These are phyloP conservation scores for Malachius bipustulatus DNA, from an alignment of 2,888 invertebrate genomes.

Conservation along the genomic window DNA sequence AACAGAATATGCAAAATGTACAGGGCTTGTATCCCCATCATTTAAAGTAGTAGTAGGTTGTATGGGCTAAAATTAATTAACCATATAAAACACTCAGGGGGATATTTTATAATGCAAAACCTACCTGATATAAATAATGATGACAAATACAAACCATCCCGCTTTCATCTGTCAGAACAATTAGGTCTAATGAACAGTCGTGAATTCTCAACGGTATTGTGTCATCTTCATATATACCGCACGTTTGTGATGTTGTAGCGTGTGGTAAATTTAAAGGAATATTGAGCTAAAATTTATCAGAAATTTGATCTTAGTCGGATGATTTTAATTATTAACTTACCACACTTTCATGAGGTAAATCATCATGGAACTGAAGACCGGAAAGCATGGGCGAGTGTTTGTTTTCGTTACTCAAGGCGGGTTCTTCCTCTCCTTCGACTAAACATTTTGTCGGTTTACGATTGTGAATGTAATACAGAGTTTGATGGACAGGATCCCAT, in stretches of 20 bases:
- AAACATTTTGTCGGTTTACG: constrained; percentile 57
- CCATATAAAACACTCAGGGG: neutral
- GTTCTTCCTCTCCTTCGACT: constrained; percentile 51
- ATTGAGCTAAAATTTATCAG: constrained; percentile 66
- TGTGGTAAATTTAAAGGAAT: constrained; percentile 74
- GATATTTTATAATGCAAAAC: too few relatives aligned
- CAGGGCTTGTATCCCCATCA: constrained; percentile 46
- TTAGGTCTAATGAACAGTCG: constrained; percentile 69
- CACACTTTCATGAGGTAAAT: constrained; percentile 77
- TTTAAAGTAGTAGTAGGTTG: constrained; percentile 38
- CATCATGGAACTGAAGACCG: constrained; percentile 76
- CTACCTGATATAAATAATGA: constrained; percentile 64
- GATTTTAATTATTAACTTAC: constrained; percentile 40
- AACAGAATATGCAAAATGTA: constrained; percentile 77
- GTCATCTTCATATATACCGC: constrained; percentile 69
- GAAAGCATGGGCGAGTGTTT: constrained; percentile 62
- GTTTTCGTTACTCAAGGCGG: constrained; percentile 43
- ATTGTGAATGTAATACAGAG: constrained; percentile 73
- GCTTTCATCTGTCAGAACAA: constrained; percentile 60
- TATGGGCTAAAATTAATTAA: constrained; percentile 38
- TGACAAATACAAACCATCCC: constrained; percentile 71
- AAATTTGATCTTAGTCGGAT: too few relatives aligned
- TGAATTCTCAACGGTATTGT: constrained; percentile 68
- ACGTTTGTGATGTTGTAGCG: constrained; percentile 42
- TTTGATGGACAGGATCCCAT: constrained; percentile 70